Percentiles rank a stretch among this genome's conserved stretches.
Evolutionary conservation across 2,888 invertebrate genomes (phyloP).

Genomic region (Eupeodes latifasciatus): DNA sequence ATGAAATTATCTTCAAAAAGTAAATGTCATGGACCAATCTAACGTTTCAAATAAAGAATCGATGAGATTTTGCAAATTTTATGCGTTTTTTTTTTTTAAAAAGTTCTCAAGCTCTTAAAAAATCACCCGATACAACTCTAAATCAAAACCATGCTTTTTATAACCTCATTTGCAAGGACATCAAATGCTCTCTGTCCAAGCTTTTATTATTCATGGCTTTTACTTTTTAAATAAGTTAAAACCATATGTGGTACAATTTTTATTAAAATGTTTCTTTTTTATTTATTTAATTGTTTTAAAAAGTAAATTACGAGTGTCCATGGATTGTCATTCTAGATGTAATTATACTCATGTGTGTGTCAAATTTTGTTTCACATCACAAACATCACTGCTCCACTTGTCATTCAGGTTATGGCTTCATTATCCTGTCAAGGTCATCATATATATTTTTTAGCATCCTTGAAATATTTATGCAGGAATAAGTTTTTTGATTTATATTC

Average conservation of each 20-base stretch:
- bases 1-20: too few relatives aligned
- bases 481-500: constrained; percentile 33
- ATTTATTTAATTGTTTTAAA: not conserved
- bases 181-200: too few relatives aligned
- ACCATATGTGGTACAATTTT: not conserved
- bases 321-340: not conserved
- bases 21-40: too few relatives aligned
- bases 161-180: too few relatives aligned
- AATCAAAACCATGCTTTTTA: too few relatives aligned
- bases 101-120: too few relatives aligned
- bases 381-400: not conserved
- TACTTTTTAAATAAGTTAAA: too few relatives aligned
- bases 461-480: not conserved
- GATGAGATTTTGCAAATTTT: too few relatives aligned
- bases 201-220: too few relatives aligned
- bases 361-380: not conserved
- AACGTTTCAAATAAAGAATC: too few relatives aligned
- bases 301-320: not conserved
- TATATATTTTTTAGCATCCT: not conserved
- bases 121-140: too few relatives aligned
- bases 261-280: not conserved
- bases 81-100: too few relatives aligned
- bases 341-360: not conserved
- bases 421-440: constrained; percentile 13
- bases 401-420: not conserved